Percentiles rank a stretch among this genome's conserved stretches.
phyloP scores from a whole-genome alignment of 2,797 vertebrate species.

The Platalea minor region DNA sequence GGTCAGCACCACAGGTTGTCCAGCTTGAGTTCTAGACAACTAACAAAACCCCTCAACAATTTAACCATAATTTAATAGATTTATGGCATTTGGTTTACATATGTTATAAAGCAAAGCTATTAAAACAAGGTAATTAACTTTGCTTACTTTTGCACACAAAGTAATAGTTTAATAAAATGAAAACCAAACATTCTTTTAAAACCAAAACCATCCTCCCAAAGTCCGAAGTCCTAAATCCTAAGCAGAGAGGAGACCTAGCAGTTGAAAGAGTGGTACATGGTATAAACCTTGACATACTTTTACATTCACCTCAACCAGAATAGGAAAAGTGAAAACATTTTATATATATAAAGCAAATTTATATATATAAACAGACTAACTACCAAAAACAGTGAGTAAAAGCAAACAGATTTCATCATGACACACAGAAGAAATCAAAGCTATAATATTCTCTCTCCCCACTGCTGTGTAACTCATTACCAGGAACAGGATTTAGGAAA shows the following conservation, averaged over 20 bases:
- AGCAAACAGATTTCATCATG: conserved; percentile 54
- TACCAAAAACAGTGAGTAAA: conserved; percentile 71
- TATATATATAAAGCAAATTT: conserved; percentile 75
- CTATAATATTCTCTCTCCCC: conserved; percentile 9
- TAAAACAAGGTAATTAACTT: conserved; percentile 72
- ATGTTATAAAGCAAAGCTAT: conserved; percentile 73
- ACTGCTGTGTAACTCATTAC: conserved; percentile 7
- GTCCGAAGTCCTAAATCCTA: conserved; percentile 52
- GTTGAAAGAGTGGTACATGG: conserved; percentile 62
- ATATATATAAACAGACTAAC: conserved; percentile 75
- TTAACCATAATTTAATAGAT: conserved; percentile 73
- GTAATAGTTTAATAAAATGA: conserved; percentile 59
- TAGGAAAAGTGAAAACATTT: conserved; percentile 74
- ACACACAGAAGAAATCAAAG: conserved; percentile 40
- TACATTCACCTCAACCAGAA: conserved; percentile 76
- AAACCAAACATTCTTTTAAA: conserved; percentile 69
- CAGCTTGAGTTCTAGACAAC: conserved; percentile 69
- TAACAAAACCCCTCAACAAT: conserved; percentile 70
- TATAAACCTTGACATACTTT: conserved; percentile 71
- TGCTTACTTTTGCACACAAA: conserved; percentile 73
- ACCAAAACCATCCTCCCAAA: conserved; percentile 52
- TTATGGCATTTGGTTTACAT: conserved; percentile 81
- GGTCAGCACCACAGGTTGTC: conserved; percentile 78
- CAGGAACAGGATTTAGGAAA: conserved; percentile 16
- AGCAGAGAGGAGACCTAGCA: conserved; percentile 57